Evolutionary conservation across 2,888 invertebrate species (phyloP), one percentile per base, ranked within the genome.

Genomic region (Xanthia icteritia): DNA sequence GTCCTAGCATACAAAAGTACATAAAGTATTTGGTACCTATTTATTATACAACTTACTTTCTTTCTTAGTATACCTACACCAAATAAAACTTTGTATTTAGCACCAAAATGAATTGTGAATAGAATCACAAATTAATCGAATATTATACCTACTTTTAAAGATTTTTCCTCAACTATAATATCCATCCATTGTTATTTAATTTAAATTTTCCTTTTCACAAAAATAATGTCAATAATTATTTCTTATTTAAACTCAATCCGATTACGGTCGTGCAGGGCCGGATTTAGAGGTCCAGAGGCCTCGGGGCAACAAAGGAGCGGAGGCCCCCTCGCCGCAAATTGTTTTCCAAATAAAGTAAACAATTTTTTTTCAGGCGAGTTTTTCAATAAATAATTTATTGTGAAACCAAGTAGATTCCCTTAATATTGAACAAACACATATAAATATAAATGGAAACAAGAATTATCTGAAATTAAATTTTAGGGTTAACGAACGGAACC

Each of bases 61-160:
- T 15, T 60, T 6, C 17, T 15, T 60, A 27, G n/a, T 27, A n/a
- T 13, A 20, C 20, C 9, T 9, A 15, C 23, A 67, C 8, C 31
- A 48, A 66, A 66, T 66, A 1, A 31, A 66, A 66, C 17, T 31
- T 39, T 39, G 17, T 56, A 23, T 69, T 68, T 69, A 23, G n/a
- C 45, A 71, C 42, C 36, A 72, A 17, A 60, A 15, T 48, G 9
- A 72, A 74, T 60, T 36, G 20, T 60, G 36, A 39, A 73, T 60
- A 58, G 4, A 48, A 60, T 71, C 5, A n/a, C n/a, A 56, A 9
- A 48, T 31, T n/a, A 58, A 73, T 36, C 15, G 31, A 17, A 60
- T 20, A 54, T 11, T 11, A 20, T 6, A 31, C 23, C 15, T 70
- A 54, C n/a, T 48, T 73, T 60, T 60, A 6, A 45, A n/a, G 3